Evolutionary conservation across 1,140 invertebrate genomes (phyloP), one percentile per base, ranked within the genome.

Genomic region (Copidosoma floridanum): DNA sequence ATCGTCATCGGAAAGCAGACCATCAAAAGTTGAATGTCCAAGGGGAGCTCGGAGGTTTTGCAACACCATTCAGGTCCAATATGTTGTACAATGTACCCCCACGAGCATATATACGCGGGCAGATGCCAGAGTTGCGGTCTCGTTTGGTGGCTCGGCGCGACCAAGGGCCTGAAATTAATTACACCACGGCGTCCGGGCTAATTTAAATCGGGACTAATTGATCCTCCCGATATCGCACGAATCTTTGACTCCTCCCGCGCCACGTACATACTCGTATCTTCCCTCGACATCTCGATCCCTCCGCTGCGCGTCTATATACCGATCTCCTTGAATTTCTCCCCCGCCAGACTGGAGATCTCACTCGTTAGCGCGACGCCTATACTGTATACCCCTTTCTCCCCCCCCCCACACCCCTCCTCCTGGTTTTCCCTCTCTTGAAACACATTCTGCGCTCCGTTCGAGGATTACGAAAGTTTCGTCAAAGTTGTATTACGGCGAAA

Each of bases 121-220:
- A 51, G n/a, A 52, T 23, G 38, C 32, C 10, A 29, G n/a, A 20
- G 32, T 35, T 3, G 5, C 7, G 37, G 2, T 20, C 50, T 3
- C 32, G 51, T 21, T 6, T 24, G 10, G 27, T 71, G 69, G 66
- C 71, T 71, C 40, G 6, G 40, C 40, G 29, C 29, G 6, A 8
- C 29, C 12, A 70, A 76, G 71, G n/a, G n/a, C n/a, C n/a, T n/a
- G n/a, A n/a, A n/a, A n/a, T 75, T 76, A 77, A 77, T 78, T 75
- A 78, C 70, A 4, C 66, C 68, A 64, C 57, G 61, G 32, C 64
- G 65, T 65, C 68, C 58, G 55, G 64, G 67, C 68, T 77, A 74
- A 78, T 75, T 76, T 75, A 69, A 77, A 78, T 77, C 68, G 74
- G 74, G 72, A 71, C 72, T 76, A 77, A 78, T 76, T 73, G 71